A percentile compares a stretch with the other conserved stretches of the same genome.
phyloP scores from a whole-genome alignment of 1,140 invertebrate genomes.

The Pseudomyrmex cubaensis region DNA sequence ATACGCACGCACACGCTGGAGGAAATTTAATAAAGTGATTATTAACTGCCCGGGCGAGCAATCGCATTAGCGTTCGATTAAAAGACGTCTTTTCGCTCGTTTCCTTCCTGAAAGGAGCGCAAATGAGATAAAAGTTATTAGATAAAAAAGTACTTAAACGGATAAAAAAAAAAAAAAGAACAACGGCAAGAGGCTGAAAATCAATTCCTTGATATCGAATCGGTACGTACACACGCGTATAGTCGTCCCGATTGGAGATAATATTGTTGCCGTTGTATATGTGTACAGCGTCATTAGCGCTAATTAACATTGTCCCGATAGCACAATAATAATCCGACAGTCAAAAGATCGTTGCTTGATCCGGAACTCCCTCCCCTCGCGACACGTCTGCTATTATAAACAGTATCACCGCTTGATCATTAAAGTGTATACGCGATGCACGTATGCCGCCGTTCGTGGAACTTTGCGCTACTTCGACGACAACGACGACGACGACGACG shows the following conservation, averaged over 20 bases:
- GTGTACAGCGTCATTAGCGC: background rate
- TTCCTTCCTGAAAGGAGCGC: background rate
- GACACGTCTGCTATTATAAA: slow-evolving; percentile 22
- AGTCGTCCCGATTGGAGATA: no score
- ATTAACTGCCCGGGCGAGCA: slow-evolving; percentile 23
- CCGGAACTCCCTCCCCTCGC: background rate
- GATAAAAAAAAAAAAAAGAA: no score
- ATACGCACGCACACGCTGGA: background rate
- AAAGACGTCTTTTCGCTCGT: background rate
- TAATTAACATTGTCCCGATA: background rate
- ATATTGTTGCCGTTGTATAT: no score
- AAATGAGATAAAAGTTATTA: background rate
- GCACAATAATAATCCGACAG: background rate
- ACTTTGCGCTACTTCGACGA: slow-evolving; percentile 10
- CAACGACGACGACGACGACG: no score
- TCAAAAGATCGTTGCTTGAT: background rate
- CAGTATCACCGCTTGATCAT: background rate
- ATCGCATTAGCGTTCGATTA: slow-evolving; percentile 57
- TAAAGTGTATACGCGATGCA: slow-evolving; percentile 20
- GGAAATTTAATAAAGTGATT: slow-evolving; percentile 67
- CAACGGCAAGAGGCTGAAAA: no score
- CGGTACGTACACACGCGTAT: no score
- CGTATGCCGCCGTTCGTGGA: background rate
- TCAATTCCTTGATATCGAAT: no score
- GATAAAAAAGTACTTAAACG: background rate